Evolutionary conservation across 2,888 invertebrate genomes (phyloP), one percentile per base, ranked within the genome.

Genomic region (Aphrophora alni): DNA sequence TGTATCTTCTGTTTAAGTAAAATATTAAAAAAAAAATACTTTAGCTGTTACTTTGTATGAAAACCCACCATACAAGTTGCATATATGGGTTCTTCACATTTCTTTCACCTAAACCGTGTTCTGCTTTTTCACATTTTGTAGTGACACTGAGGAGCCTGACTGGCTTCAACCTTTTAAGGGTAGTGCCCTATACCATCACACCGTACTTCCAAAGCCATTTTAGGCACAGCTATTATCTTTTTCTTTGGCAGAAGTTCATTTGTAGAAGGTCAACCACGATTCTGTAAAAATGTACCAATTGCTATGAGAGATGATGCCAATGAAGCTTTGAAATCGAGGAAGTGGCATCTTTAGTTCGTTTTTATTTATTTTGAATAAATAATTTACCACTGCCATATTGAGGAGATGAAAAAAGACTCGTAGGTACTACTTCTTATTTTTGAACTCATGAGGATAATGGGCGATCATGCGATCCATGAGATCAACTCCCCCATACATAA

Each of bases 61-160:
- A 33, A 3, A 33, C 8, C 33, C 33, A 5, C 33, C 80, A 80
- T 76, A 33, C 79, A 79, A 38, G 75, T 33, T 26, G 75, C 59
- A 25, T 75, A 79, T 51, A 79, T 59, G 27, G 75, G 69, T 14
- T 75, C 74, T 4, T 74, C 28, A 21, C 75, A 79, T 59, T 79
- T 79, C 51, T 10, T 14, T 38, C 75, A 79, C 21, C 27, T 79
- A 14, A 72, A 79, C n/a, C 75, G 33, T 3, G 75, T 79, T 24
- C 75, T n/a, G 68, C 68, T 68, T 68, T 4, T 68, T 4, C 4
- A 68, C n/a, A 24, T 68, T 68, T 68, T 68, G 3, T 68, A n/a
- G 10, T 68, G 68, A 24, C 68, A 68, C 24, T 10, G n/a, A 5
- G 14, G 68, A 21, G 68, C 5, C 3, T 7, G 68, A n/a, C 24